Conservation (phyloP, 2,888 invertebrate genomes). For the Ophonus ardosiacus region DNA sequence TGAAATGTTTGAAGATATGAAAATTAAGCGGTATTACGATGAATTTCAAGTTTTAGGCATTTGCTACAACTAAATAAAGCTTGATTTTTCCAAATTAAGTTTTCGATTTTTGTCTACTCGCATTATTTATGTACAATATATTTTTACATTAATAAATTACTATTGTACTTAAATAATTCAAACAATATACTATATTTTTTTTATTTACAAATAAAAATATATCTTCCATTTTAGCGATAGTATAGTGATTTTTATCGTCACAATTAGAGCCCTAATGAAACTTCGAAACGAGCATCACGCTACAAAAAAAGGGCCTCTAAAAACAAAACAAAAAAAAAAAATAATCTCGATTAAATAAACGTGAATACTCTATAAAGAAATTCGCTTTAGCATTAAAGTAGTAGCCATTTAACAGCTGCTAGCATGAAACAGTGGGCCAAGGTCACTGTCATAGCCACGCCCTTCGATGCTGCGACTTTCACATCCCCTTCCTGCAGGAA, state of each 20-base stretch:
- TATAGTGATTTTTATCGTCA: constrained; percentile 35
- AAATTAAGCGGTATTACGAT: constrained; percentile 44
- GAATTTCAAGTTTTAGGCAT: constrained; percentile 19
- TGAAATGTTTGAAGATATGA: constrained; percentile 53
- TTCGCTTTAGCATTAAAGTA: constrained; percentile 69
- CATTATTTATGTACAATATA: constrained; percentile 64
- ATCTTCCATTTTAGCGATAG: constrained; percentile 32
- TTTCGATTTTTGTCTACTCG: constrained; percentile 56
- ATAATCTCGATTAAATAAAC: constrained; percentile 19
- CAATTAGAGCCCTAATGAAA: constrained; percentile 51
- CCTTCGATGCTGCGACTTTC: constrained; percentile 79
- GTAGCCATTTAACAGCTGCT: constrained; percentile 74
- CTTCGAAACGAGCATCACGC: constrained; percentile 30
- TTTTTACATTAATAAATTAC: constrained; percentile 64
- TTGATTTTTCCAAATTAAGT: constrained; percentile 57
- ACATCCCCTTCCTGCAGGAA: constrained; percentile 91
- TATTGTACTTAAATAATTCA: constrained; percentile 64
- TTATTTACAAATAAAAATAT: constrained; percentile 60
- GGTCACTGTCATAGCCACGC: constrained; percentile 71
- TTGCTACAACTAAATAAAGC: constrained; percentile 48
- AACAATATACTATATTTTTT: constrained; percentile 63
- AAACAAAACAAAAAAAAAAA: constrained; percentile 21
- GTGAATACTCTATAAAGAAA: constrained; percentile 33
- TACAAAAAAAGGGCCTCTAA: constrained; percentile 15
- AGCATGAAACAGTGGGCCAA: constrained; percentile 69